Percentiles rank a stretch among this genome's conserved stretches.
phyloP scores from a whole-genome alignment of 2,113 vertebrate genomes.

The Thermophis baileyi region DNA sequence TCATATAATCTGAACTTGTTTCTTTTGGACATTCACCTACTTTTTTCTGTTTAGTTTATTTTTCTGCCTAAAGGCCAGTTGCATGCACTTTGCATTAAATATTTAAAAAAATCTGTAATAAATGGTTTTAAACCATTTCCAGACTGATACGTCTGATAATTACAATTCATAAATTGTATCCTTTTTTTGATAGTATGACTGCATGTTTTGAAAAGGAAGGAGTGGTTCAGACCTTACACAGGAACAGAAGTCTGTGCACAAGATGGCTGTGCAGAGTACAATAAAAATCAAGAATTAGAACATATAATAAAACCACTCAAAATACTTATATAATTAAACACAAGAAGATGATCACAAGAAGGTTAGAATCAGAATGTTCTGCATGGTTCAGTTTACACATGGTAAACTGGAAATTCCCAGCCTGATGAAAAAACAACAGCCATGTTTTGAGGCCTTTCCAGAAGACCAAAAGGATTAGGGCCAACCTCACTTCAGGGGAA shows the following conservation, averaged over 20 bases:
- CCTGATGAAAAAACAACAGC: background rate
- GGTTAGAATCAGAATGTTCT: background rate
- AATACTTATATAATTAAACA: background rate
- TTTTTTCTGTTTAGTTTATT: background rate
- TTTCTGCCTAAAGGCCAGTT: background rate
- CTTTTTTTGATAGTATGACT: background rate
- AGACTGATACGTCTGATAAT: background rate
- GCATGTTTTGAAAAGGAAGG: background rate
- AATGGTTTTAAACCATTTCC: background rate
- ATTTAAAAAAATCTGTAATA: background rate
- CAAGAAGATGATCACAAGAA: background rate
- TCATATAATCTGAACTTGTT: background rate
- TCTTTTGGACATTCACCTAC: background rate
- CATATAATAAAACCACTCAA: background rate
- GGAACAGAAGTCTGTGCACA: background rate
- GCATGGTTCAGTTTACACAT: background rate
- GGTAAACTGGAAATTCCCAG: background rate
- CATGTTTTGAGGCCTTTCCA: background rate
- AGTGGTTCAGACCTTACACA: background rate
- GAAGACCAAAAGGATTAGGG: background rate
- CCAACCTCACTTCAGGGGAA: background rate
- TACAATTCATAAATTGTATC: background rate
- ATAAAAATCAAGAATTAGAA: background rate
- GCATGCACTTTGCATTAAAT: background rate
- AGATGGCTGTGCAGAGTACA: background rate